Conservation (phyloP, 2,113 vertebrate species). For the Mionectes macconnelli region DNA sequence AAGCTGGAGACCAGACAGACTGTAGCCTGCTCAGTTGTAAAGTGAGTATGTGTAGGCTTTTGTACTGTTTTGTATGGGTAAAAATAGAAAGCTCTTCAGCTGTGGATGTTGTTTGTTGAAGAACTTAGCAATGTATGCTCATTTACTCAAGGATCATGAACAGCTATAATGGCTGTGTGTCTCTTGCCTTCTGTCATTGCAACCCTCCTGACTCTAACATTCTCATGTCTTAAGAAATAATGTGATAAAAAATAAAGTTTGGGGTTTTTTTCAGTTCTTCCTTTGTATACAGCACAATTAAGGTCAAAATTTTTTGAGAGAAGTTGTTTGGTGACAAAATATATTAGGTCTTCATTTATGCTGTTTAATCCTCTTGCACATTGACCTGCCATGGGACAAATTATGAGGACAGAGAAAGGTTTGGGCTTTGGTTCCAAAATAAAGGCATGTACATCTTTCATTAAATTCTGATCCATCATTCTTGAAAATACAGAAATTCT, state of each 20-base stretch:
- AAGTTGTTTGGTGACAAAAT: neutral
- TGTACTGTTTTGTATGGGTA: neutral
- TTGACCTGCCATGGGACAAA: neutral
- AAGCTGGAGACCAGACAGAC: neutral
- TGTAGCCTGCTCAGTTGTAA: neutral
- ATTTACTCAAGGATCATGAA: neutral
- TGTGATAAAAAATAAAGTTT: neutral
- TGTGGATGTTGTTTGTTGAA: neutral
- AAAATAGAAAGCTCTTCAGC: neutral
- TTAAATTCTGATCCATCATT: neutral
- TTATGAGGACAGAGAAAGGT: neutral
- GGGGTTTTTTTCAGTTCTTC: neutral
- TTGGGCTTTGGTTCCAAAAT: neutral
- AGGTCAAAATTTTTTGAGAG: neutral
- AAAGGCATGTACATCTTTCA: neutral
- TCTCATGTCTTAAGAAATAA: neutral
- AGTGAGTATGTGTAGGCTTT: accelerated
- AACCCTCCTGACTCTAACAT: neutral
- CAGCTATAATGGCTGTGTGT: neutral
- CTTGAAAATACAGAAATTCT: neutral
- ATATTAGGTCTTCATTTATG: neutral
- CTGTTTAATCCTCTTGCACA: neutral
- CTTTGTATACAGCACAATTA: neutral
- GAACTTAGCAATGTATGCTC: neutral
- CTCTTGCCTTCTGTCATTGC: neutral